Percentiles rank a stretch among this genome's conserved stretches.
Evolutionary conservation across 2,113 vertebrate species (phyloP).

Genomic region (Rynchops niger): DNA sequence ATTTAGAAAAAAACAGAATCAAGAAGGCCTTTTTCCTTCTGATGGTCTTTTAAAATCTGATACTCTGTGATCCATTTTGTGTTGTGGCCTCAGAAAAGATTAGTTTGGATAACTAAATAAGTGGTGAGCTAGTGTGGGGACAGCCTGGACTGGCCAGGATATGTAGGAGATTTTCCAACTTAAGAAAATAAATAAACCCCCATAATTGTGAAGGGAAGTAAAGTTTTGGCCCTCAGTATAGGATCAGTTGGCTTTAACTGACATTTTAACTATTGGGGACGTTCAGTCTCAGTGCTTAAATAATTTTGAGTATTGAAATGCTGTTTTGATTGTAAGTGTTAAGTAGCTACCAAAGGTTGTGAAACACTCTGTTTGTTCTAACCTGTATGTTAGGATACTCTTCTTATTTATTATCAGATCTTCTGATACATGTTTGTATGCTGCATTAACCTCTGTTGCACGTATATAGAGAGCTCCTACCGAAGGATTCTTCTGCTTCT

Average conservation of each 20-base stretch:
- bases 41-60: background rate
- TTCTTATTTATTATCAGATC: background rate
- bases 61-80: background rate
- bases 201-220: background rate
- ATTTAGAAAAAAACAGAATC: background rate
- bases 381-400: background rate
- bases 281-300: background rate
- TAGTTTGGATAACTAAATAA: background rate
- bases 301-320: background rate
- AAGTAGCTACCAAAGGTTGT: background rate
- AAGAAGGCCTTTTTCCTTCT: background rate
- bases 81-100: background rate
- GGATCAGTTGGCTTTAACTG: background rate
- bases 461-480: background rate
- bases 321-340: background rate
- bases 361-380: background rate
- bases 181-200: background rate
- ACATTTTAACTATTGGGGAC: background rate
- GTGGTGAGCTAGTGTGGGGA: background rate
- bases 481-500: background rate
- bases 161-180: background rate
- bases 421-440: background rate
- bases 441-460: background rate
- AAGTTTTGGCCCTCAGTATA: background rate
- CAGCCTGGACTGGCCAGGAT: background rate